These are phyloP conservation scores for Aeoliscus strigatus DNA, from an alignment of 2,797 vertebrate genomes.

Conservation along the genomic window DNA sequence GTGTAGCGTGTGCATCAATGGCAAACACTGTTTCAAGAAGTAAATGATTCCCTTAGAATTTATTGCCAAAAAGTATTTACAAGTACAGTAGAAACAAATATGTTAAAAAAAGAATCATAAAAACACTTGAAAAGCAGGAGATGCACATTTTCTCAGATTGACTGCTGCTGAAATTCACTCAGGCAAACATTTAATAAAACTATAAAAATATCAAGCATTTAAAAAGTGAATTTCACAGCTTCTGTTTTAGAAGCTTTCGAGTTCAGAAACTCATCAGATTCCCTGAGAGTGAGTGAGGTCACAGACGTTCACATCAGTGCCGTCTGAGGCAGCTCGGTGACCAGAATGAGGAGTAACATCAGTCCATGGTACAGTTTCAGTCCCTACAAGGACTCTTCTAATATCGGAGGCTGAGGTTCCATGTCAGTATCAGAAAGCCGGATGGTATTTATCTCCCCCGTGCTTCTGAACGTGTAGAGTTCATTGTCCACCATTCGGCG, in stretches of 20 bases:
- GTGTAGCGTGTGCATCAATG: background rate
- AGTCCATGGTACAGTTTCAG: background rate
- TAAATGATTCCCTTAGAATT: conserved; percentile 26
- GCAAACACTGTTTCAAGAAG: conserved; percentile 1
- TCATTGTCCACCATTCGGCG: conserved; percentile 78
- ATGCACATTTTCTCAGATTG: background rate
- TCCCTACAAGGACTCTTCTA: conserved; percentile 51
- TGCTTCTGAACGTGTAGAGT: conserved; percentile 80
- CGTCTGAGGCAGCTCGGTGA: background rate
- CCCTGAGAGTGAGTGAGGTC: conserved; percentile 31
- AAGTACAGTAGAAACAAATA: conserved; percentile 14
- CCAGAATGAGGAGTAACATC: conserved; percentile 11
- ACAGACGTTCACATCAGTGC: conserved; percentile 12
- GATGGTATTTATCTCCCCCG: conserved; percentile 60
- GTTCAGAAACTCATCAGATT: conserved; percentile 7
- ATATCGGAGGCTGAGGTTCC: conserved; percentile 22
- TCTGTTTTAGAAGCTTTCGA: conserved; percentile 12
- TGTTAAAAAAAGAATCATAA: conserved; percentile 11
- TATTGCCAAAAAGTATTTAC: conserved; percentile 56
- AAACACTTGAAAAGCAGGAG: conserved; percentile 29
- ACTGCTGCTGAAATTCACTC: conserved; percentile 13
- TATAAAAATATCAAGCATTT: conserved; percentile 13
- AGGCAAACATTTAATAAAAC: conserved; percentile 20
- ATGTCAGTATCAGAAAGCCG: conserved; percentile 45
- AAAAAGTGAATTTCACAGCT: conserved; percentile 17